A percentile compares a stretch with the other conserved stretches of the same genome.
Conservation (phyloP, 1,140 invertebrate genomes). For the Episyrphus balteatus region DNA sequence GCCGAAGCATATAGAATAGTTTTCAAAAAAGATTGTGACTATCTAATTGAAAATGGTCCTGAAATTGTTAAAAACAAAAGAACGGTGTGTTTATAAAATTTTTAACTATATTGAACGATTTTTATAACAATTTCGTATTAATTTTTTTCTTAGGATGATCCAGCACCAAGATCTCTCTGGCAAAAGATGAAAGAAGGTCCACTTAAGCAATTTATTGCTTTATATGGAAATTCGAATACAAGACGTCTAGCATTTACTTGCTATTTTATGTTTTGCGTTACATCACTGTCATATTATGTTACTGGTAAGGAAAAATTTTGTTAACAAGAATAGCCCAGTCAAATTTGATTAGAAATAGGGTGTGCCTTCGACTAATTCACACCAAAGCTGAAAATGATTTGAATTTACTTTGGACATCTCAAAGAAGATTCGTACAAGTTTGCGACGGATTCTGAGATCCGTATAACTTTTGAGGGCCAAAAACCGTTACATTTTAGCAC, state of each 20-base stretch:
- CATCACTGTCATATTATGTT: constrained; percentile 41
- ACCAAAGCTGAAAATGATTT: no score
- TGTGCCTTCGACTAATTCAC: no score
- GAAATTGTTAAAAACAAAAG: constrained; percentile 24
- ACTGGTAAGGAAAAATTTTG: constrained; percentile 17
- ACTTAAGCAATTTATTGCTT: constrained; percentile 24
- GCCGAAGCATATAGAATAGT: constrained; percentile 59
- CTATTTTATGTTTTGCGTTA: constrained; percentile 39
- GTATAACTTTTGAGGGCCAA: no score
- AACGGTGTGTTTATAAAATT: constrained; percentile 11
- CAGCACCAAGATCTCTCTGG: constrained; percentile 8
- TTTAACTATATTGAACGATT: background rate
- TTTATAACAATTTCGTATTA: background rate
- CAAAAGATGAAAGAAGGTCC: constrained; percentile 23
- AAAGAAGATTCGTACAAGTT: no score
- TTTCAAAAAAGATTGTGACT: constrained; percentile 28
- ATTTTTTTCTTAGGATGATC: constrained; percentile 10
- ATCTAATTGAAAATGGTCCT: constrained; percentile 19
- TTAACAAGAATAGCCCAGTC: background rate
- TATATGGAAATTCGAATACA: constrained; percentile 23
- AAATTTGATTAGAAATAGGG: no score
- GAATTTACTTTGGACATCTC: no score
- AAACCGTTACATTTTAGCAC: no score
- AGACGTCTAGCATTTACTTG: constrained; percentile 31
- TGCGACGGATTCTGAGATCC: no score